Percentiles rank a stretch among this genome's conserved stretches.
These are phyloP conservation scores for Emydocephalus ijimae DNA, from an alignment of 2,113 vertebrate genomes.

Conservation along the genomic window DNA sequence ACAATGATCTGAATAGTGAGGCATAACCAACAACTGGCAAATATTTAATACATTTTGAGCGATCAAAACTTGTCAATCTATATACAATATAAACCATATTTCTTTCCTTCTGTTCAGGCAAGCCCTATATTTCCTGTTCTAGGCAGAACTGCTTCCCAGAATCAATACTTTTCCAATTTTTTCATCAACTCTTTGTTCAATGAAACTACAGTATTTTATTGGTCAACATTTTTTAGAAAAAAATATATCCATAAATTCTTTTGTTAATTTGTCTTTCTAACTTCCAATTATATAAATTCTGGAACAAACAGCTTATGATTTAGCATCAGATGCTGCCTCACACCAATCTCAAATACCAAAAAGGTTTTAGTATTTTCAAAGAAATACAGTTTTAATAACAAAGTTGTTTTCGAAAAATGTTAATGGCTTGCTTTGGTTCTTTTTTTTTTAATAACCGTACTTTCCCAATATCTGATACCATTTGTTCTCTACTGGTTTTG, in stretches of 20 bases:
- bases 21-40: not conserved
- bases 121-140: not conserved
- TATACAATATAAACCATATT: not conserved
- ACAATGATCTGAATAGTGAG: not conserved
- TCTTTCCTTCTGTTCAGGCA: not conserved
- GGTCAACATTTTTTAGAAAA: not conserved
- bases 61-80: not conserved
- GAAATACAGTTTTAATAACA: slow-evolving; percentile 61
- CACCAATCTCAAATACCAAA: slow-evolving; percentile 49
- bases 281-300: slow-evolving; percentile 35
- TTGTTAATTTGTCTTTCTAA: slow-evolving; percentile 50
- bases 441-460: slow-evolving; percentile 56
- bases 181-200: not conserved
- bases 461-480: slow-evolving; percentile 61
- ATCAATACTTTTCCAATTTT: not conserved
- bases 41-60: slow-evolving; percentile 1
- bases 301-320: slow-evolving; percentile 40
- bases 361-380: slow-evolving; percentile 57
- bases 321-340: slow-evolving; percentile 50
- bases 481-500: slow-evolving; percentile 40
- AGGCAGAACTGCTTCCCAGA: not conserved
- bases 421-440: slow-evolving; percentile 43
- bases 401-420: slow-evolving; percentile 60
- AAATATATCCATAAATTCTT: slow-evolving; percentile 31
- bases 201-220: slow-evolving; percentile 14